These are phyloP conservation scores for Stenchaetothrips biformis DNA, from an alignment of 2,888 invertebrate genomes.

Conservation along the genomic window DNA sequence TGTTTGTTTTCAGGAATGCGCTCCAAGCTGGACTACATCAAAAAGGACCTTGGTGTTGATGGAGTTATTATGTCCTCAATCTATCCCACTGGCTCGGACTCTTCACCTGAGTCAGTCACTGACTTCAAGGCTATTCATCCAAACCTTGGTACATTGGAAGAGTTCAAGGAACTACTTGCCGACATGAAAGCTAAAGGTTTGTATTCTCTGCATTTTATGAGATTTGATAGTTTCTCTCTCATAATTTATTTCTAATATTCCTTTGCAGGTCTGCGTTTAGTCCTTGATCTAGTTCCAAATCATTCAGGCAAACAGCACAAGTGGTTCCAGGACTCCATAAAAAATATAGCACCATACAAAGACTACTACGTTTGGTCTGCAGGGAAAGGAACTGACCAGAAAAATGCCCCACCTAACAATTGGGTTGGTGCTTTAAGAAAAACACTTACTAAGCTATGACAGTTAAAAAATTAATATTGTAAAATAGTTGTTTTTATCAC, in stretches of 20 bases:
- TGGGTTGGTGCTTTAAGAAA: constrained; percentile 52
- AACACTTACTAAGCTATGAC: constrained; percentile 7
- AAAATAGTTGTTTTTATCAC: background rate
- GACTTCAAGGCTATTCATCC: constrained; percentile 51
- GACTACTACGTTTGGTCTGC: constrained; percentile 76
- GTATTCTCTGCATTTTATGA: constrained; percentile 1
- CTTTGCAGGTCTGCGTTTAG: constrained; percentile 51
- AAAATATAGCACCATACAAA: constrained; percentile 55
- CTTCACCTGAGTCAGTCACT: constrained; percentile 33
- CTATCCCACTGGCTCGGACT: constrained; percentile 50
- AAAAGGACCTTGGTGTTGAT: constrained; percentile 51
- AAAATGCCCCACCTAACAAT: constrained; percentile 58
- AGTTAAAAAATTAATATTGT: background rate
- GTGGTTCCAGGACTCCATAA: constrained; percentile 66
- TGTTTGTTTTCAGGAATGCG: constrained; percentile 44
- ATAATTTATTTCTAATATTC: constrained; percentile 28
- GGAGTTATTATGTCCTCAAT: constrained; percentile 63
- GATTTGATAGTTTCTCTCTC: background rate
- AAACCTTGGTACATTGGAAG: constrained; percentile 48
- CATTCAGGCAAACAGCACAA: constrained; percentile 60
- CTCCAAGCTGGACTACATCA: constrained; percentile 47
- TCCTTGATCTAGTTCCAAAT: constrained; percentile 72
- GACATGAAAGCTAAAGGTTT: constrained; percentile 50
- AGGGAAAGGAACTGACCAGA: constrained; percentile 43
- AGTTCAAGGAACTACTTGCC: constrained; percentile 49